A percentile compares a stretch with the other conserved stretches of the same genome.
These are phyloP conservation scores for Tragelaphus imberbis DNA, from an alignment of 2,113 vertebrate species.

Conservation along the genomic window DNA sequence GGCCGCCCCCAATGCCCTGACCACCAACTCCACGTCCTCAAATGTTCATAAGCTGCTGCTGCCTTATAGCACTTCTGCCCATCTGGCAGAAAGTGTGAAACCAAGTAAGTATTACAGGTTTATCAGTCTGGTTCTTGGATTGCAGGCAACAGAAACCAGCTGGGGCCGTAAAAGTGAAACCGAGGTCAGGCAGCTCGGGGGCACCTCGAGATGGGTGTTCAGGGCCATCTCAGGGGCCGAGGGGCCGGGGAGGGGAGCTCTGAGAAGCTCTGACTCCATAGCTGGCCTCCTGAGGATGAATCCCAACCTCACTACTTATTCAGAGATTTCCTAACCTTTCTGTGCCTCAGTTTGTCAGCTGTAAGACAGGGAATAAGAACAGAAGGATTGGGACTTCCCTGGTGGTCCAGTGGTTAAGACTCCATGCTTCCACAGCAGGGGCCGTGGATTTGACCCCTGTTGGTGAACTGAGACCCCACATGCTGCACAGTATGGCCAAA, in stretches of 20 bases:
- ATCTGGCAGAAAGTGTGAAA: conserved; percentile 31
- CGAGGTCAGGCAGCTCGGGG: background rate
- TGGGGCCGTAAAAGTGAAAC: background rate
- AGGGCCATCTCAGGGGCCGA: background rate
- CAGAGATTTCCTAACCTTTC: background rate
- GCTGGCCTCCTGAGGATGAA: background rate
- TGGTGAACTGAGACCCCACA: background rate
- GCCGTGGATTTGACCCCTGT: background rate
- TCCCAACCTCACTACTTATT: background rate
- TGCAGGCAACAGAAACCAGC: conserved; percentile 39
- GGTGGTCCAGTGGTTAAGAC: background rate
- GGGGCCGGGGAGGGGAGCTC: background rate
- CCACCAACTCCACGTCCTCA: background rate
- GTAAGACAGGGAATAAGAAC: background rate
- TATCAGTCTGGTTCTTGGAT: conserved; percentile 13
- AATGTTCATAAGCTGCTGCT: background rate
- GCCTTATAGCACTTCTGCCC: background rate
- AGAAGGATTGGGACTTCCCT: background rate
- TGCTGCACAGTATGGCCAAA: background rate
- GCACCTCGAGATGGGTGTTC: background rate
- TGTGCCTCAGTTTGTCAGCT: background rate
- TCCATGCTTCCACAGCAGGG: background rate
- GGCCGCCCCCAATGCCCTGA: background rate
- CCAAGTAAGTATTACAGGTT: background rate
- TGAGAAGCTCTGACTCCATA: background rate